These are phyloP conservation scores for Zygaena filipendulae DNA, from an alignment of 2,888 invertebrate species.

Conservation along the genomic window DNA sequence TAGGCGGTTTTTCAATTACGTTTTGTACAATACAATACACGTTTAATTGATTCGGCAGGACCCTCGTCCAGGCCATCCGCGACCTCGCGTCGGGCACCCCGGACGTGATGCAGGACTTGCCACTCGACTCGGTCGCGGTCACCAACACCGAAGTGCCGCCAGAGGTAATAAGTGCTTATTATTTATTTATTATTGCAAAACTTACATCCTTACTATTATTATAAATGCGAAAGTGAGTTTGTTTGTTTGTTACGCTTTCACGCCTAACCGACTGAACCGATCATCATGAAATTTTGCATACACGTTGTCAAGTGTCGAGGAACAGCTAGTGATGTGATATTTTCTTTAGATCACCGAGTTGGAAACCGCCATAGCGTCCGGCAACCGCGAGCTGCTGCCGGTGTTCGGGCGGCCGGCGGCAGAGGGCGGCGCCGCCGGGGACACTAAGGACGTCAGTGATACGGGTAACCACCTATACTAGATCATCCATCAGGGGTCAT, in stretches of 20 bases:
- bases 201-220: too few species aligned
- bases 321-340: too few species aligned
- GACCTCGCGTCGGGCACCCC: slow-evolving; percentile 39
- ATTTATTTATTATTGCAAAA: not conserved
- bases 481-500: not conserved
- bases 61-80: slow-evolving; percentile 43
- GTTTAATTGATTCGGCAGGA: too few species aligned
- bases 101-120: slow-evolving; percentile 46
- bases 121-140: slow-evolving; percentile 33
- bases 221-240: too few species aligned
- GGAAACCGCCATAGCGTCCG: slow-evolving; percentile 63
- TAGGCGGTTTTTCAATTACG: too few species aligned
- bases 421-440: slow-evolving; percentile 26
- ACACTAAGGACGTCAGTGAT: slow-evolving; percentile 40
- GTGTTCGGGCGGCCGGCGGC: slow-evolving; percentile 58
- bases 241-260: too few species aligned
- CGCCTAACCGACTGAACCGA: too few species aligned
- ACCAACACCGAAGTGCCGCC: slow-evolving; percentile 43
- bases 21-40: too few species aligned
- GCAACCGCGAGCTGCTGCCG: slow-evolving; percentile 75
- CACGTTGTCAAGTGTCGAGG: too few species aligned
- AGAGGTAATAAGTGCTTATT: slow-evolving; percentile 35
- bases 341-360: slow-evolving; percentile 47
- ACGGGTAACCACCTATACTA: slow-evolving; percentile 33
- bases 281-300: too few species aligned